A percentile compares a stretch with the other conserved stretches of the same genome.
phyloP scores from a whole-genome alignment of 2,888 invertebrate genomes.

The Andrena trimmerana region DNA sequence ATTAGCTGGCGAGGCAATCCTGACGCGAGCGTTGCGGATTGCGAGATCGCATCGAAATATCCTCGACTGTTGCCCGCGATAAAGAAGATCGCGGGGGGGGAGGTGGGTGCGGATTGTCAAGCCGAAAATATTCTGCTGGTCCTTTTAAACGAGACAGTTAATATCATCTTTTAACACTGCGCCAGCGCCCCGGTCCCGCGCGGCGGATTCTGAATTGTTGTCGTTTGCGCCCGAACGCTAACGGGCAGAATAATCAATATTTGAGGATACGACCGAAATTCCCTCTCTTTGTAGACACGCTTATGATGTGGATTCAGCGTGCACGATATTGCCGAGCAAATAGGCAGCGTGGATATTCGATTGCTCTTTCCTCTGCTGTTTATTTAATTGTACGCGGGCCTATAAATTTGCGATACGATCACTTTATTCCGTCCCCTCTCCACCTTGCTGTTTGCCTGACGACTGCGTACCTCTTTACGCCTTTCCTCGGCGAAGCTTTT shows the following conservation, averaged over 20 bases:
- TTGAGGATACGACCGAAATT: slow-evolving; percentile 49
- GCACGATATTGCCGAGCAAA: slow-evolving; percentile 43
- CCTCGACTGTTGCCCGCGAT: slow-evolving; percentile 27
- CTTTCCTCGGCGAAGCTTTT: background rate
- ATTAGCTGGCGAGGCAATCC: slow-evolving; percentile 27
- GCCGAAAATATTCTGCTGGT: slow-evolving; percentile 24
- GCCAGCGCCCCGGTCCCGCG: background rate
- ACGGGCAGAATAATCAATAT: slow-evolving; percentile 57
- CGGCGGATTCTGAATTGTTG: slow-evolving; percentile 49
- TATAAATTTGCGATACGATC: slow-evolving; percentile 15
- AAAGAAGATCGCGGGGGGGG: slow-evolving; percentile 9
- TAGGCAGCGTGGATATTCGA: slow-evolving; percentile 33
- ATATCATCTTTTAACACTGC: slow-evolving; percentile 27
- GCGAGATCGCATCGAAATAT: slow-evolving; percentile 19
- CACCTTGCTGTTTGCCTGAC: background rate
- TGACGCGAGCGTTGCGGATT: background rate
- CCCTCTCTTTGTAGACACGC: slow-evolving; percentile 29
- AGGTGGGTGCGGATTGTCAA: background rate
- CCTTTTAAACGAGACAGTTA: slow-evolving; percentile 8
- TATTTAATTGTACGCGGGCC: slow-evolving; percentile 32
- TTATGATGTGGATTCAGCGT: slow-evolving; percentile 54
- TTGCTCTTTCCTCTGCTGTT: slow-evolving; percentile 46
- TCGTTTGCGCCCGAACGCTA: slow-evolving; percentile 39
- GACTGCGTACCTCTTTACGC: background rate
- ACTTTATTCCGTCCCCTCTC: background rate